Evolutionary conservation across 2,113 vertebrate genomes (phyloP).

Genomic region (Micronycteris hirsuta): DNA sequence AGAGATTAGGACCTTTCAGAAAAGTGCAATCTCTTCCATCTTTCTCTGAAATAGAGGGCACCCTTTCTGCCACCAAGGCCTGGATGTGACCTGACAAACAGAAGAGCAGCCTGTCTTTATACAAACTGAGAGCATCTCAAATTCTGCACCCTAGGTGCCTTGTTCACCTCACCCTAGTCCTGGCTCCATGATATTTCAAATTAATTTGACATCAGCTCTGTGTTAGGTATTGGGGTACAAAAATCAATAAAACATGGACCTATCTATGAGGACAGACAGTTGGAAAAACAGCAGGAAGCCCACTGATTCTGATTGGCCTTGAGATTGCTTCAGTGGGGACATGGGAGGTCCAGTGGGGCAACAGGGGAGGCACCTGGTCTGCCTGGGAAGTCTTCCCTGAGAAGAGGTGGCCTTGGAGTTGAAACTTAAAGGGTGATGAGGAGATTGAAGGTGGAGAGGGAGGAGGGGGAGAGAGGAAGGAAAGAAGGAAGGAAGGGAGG

Average conservation of each 20-base stretch:
- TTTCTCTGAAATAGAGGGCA: not conserved
- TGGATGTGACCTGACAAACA: not conserved
- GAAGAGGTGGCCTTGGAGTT: not conserved
- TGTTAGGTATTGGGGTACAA: not conserved
- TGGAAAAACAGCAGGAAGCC: not conserved
- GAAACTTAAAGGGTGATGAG: not conserved
- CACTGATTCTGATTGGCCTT: not conserved
- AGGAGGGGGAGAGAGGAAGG: no score
- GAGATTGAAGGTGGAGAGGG: not conserved
- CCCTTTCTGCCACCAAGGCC: not conserved
- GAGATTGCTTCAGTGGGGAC: not conserved
- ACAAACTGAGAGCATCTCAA: not conserved
- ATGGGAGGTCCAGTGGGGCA: not conserved
- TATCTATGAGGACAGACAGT: not conserved
- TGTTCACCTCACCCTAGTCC: not conserved
- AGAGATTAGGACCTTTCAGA: not conserved
- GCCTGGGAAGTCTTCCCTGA: not conserved
- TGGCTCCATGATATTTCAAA: not conserved
- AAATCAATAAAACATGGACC: not conserved
- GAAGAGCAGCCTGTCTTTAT: not conserved
- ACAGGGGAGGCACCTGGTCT: not conserved
- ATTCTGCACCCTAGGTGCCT: not conserved
- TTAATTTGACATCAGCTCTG: not conserved
- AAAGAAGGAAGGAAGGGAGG: not conserved
- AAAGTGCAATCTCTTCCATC: not conserved